Conservation (phyloP, 2,888 invertebrate genomes). For the Sinodicranocentrus sp. region DNA sequence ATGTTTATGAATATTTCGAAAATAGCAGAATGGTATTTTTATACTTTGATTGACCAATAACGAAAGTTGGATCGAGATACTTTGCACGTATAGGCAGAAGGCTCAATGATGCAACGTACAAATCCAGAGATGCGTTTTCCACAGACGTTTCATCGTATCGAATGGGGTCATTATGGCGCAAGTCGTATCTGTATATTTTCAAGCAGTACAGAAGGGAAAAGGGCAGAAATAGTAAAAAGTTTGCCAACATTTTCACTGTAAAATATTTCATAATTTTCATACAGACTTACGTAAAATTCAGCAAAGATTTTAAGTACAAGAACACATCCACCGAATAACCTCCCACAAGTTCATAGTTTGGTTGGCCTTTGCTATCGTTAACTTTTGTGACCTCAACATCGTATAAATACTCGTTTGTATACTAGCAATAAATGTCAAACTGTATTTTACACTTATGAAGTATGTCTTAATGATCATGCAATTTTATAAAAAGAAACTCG, state of each 20-base stretch:
- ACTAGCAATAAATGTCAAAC: constrained; percentile 38
- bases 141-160: constrained; percentile 20
- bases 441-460: too few species aligned
- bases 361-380: neutral
- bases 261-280: neutral
- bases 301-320: constrained; percentile 46
- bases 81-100: constrained; percentile 23
- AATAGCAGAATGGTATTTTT: too few species aligned
- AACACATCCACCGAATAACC: constrained; percentile 68
- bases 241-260: too few species aligned
- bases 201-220: too few species aligned
- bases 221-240: too few species aligned
- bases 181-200: constrained; percentile 28
- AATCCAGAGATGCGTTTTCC: constrained; percentile 40
- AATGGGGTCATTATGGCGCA: constrained; percentile 36
- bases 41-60: constrained; percentile 55
- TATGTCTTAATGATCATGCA: too few species aligned
- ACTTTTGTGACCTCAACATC: constrained; percentile 35
- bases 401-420: constrained; percentile 52
- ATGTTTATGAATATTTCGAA: neutral
- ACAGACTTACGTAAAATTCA: constrained; percentile 62
- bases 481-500: too few species aligned
- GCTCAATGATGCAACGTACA: constrained; percentile 62
- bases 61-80: constrained; percentile 55
- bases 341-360: constrained; percentile 45